Evolutionary conservation across 1,140 invertebrate genomes (phyloP), one percentile per base, ranked within the genome.

Genomic region (Trichogramma pretiosum): DNA sequence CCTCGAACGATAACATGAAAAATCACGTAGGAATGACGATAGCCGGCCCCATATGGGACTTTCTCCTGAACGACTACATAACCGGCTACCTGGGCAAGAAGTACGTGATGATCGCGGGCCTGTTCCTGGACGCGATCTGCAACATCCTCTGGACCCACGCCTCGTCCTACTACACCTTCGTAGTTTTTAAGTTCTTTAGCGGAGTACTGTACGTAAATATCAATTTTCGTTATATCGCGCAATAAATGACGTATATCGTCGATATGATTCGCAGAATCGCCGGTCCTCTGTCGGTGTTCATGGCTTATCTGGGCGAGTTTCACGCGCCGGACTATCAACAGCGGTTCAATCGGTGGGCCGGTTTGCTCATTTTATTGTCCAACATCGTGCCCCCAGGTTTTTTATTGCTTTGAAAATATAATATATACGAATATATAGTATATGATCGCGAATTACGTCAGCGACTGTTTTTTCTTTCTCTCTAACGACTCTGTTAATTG

Each of bases 21-120:
- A 40, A 45, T 39, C 47, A 45, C 48, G 1, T 16, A 77, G 78
- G 74, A 41, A 80, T 80, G 69, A 70, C 77, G 64, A 57, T 73
- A 21, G 74, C 76, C 7, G 69, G 74, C 3, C 72, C 74, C 45
- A 45, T 79, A 11, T 81, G 79, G 78, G 77, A 78, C 19, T 57
- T 58, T 17, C n/a, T 58, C 35, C 49, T 60, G 5, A 53, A 57
- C 48, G 60, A 62, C 22, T 68, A 68, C 3, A 35, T 78, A 22
- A 73, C 69, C 2, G 76, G 75, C 53, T 64, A 62, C 21, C 45
- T 70, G 9, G 77, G 75, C 8, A 68, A 71, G 34, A 60, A 69
- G 47, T 58, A 64, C 4, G 55, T 78, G 5, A 60, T 81, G 52
- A 55, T 79, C 24, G 56, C 69, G 9, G 74, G 73, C 17, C 63